Percentiles rank a stretch among this genome's conserved stretches.
Evolutionary conservation across 2,113 vertebrate genomes (phyloP).

Genomic region (Rallus limicola): DNA sequence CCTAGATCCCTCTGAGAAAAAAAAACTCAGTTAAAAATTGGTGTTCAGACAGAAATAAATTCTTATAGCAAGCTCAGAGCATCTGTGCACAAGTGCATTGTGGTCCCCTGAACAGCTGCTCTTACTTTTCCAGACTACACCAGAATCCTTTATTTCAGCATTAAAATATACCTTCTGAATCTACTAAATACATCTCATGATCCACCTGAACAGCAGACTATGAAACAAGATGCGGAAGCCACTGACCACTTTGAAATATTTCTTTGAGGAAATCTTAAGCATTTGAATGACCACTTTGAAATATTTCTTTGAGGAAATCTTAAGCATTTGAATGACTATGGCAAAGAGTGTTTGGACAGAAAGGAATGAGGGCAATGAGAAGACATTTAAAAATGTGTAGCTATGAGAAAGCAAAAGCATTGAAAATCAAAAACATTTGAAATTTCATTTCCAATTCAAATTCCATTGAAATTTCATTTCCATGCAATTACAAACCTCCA

Average conservation of each 20-base stretch:
- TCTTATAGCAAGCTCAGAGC: background rate
- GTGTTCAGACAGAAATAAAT: background rate
- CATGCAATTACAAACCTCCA: background rate
- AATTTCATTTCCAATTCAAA: no score
- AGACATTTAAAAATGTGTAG: background rate
- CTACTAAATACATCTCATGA: accelerated
- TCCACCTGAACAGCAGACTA: background rate
- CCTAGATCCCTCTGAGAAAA: accelerated
- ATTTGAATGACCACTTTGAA: background rate
- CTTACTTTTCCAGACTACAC: background rate
- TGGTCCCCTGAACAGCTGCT: background rate
- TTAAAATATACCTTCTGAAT: background rate
- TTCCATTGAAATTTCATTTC: background rate
- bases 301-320: background rate
- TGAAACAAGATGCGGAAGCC: background rate
- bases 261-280: background rate
- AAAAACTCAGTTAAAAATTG: background rate
- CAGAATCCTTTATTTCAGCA: background rate
- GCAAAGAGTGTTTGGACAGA: background rate
- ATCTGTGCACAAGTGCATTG: background rate
- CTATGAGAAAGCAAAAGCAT: background rate
- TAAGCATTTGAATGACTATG: background rate
- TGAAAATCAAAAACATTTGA: background rate
- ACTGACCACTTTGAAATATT: background rate
- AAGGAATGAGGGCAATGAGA: background rate